Base-by-base conservation (phyloP, 2,113 vertebrate species). In the Pionites leucogaster region DNA sequence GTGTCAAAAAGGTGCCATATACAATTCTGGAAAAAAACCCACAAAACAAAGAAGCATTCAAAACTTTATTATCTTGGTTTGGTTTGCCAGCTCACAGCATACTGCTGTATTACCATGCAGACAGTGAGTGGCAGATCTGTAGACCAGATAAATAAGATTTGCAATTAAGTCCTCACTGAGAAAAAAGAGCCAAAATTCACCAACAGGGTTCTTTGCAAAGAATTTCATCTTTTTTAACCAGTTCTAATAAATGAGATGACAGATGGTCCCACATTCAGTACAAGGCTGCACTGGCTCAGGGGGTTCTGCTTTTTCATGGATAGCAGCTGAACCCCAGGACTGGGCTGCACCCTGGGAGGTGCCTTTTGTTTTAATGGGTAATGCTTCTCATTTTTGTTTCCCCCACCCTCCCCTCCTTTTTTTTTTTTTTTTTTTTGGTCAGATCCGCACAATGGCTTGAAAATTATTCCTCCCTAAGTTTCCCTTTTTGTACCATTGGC, bases 261-360 rank as follows among this genome's bases (percentile, higher is more conserved):
- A 97, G 96, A 97, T 97, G 96, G 95, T 59, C 71, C 82, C 63
- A 84, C 69, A 95, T 88, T 92, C 93, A 95, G 76, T 88, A 81
- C 65, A 86, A 79, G 72, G 63, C 92, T 94, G 46, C 28, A 75
- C n/a, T 70, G 88, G 86, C 96, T 97, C 96, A 82, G 72, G 72
- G 64, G 95, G 69, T 79, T 97, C 63, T 94, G 55, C 42, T 82
- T 88, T 42, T 94, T 95, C 88, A 23, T 1, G 53, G 65, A 65
- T 77, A 94, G 69, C 96, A 97, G 96, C 95, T 97, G 97, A 97
- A 97, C 90, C 91, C 86, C 60, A 80, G 82, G 74, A 49, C 35
- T 77, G 59, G 80, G 82, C 57, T 89, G 82, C 85, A 94, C 68
- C 72, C 65, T 86, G 92, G 88, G 90, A 94, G 69, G 29, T 68